A percentile compares a stretch with the other conserved stretches of the same genome.
phyloP scores from a whole-genome alignment of 1,140 invertebrate genomes.

The Pseudomyrmex pallidus region DNA sequence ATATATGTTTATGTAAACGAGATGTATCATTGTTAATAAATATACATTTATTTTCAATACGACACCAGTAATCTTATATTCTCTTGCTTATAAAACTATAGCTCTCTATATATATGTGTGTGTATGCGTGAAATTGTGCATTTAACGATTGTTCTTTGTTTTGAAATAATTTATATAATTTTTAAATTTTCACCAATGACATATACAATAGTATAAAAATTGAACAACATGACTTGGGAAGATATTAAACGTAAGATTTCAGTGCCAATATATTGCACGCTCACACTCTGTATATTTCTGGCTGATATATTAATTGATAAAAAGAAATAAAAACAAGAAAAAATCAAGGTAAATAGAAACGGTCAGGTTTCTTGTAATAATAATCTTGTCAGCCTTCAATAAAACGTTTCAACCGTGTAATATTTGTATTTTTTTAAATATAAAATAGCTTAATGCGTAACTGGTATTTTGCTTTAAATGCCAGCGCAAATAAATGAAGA shows the following conservation, averaged over 20 bases:
- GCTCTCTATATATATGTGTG: too few species aligned
- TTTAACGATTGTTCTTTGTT: slow-evolving; percentile 21
- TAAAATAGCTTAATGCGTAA: not conserved
- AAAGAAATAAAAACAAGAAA: slow-evolving; percentile 19
- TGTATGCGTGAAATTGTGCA: too few species aligned
- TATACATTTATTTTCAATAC: slow-evolving; percentile 49
- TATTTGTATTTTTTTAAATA: not conserved
- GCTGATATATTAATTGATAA: slow-evolving; percentile 17
- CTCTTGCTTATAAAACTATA: too few species aligned
- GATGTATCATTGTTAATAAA: slow-evolving; percentile 34
- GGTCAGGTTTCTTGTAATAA: not conserved
- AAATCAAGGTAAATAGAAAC: slow-evolving; percentile 21
- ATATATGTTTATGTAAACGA: slow-evolving; percentile 11
- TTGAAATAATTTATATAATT: not conserved
- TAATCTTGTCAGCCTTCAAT: not conserved
- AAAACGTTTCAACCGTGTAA: too few species aligned
- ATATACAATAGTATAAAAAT: slow-evolving; percentile 25
- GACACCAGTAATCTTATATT: not conserved
- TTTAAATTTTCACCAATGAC: slow-evolving; percentile 29
- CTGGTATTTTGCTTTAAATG: not conserved
- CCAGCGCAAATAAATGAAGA: not conserved
- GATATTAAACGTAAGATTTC: slow-evolving; percentile 62
- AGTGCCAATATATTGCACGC: slow-evolving; percentile 49
- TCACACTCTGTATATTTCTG: slow-evolving; percentile 42
- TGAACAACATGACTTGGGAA: slow-evolving; percentile 60